Evolutionary conservation across 30 jellyfish, hydroid and myxozoan genomes (phyloP), one percentile per base, ranked within the genome.

Genomic region (Hydractinia echinata): DNA sequence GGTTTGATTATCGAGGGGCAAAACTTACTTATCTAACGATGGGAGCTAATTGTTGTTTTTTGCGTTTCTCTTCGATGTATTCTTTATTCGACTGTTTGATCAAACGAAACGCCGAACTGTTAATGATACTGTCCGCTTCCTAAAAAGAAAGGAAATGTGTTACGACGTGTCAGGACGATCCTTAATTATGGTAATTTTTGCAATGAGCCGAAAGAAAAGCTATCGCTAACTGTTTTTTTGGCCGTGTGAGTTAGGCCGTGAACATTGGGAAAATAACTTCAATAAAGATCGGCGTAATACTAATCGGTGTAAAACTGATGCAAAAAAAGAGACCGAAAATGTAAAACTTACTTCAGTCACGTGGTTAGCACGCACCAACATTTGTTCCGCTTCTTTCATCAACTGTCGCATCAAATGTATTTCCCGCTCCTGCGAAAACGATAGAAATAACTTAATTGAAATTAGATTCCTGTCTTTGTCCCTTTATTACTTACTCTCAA

Each of bases 301-400:
- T 11, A 58, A 58, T 30, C 15, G 19, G 15, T 11, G 19, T 58
- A 58, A 58, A 11, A 58, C 15, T 58, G 19, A 58, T 58, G 19
- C 69, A 58, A 58, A 58, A 58, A 58, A 13, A 58, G 15, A 56
- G 68, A 56, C n/a, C 13, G 10, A 58, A 16, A 58, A 11, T 16
- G 69, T 56, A 9, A 5, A 74, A 20, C 83, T 4, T 74, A 74
- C 85, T 8, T 77, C 79, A 51, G 56, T 77, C 52, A 77, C 79
- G n/a, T 51, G 39, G 55, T 77, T 77, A 4, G 85, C 85, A 54
- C 85, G 81, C 7, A 77, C 85, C 76, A 77, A 50, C 53, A 77
- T 19, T 53, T 54, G 39, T 66, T 77, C 85, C 4, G 85, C 60
- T 77, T 77, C 85, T 77, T 66, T 52, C 85, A 77, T 77, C 5